These are phyloP conservation scores for Anhinga rufa DNA, from an alignment of 2,113 vertebrate genomes.

Conservation along the genomic window DNA sequence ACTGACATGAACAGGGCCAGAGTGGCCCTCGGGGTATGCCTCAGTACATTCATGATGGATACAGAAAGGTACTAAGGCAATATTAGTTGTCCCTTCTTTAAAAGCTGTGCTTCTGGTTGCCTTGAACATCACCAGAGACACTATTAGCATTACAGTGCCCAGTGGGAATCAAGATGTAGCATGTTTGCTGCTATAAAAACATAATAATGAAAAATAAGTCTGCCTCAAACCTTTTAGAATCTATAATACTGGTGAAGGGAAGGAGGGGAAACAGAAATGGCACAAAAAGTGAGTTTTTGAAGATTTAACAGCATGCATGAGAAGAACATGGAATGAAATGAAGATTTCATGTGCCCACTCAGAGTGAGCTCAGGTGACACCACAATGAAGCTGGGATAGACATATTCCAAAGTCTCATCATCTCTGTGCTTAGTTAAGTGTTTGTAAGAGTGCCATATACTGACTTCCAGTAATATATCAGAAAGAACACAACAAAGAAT, in stretches of 20 bases:
- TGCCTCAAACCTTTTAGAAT: neutral
- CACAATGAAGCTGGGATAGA: accelerated
- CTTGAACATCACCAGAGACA: neutral
- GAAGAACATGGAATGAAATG: neutral
- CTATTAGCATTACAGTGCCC: neutral
- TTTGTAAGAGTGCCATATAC: neutral
- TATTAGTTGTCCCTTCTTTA: neutral
- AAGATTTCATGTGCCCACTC: neutral
- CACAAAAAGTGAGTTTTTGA: neutral
- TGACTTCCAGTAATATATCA: neutral
- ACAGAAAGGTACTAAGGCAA: neutral
- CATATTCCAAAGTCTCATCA: neutral
- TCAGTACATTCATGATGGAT: neutral
- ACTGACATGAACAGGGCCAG: neutral
- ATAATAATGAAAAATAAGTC: neutral
- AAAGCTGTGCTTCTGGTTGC: neutral
- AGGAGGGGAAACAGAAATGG: neutral
- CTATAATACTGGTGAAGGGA: neutral
- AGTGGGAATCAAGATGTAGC: neutral
- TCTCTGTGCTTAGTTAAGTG: neutral
- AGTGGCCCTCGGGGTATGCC: neutral
- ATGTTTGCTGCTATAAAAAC: neutral
- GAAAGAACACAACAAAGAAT: neutral
- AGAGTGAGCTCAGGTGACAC: neutral
- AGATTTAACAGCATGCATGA: neutral